A percentile compares a stretch with the other conserved stretches of the same genome.
These are phyloP conservation scores for Spea bombifrons DNA, from an alignment of 2,113 vertebrate species.

Conservation along the genomic window DNA sequence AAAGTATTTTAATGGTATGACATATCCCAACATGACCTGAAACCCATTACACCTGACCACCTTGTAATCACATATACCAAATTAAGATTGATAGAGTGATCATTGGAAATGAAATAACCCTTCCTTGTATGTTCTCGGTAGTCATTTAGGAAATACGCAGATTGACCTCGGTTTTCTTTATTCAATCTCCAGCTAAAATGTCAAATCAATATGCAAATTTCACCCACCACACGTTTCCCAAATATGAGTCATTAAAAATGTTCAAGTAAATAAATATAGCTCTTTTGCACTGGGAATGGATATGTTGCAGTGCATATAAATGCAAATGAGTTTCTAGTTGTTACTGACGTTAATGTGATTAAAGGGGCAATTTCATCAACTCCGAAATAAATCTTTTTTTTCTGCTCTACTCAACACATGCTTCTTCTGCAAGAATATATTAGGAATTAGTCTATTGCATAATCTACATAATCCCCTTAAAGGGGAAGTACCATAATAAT, in stretches of 20 bases:
- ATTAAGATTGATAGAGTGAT: constrained; percentile 65
- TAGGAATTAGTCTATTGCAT: neutral
- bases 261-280: constrained; percentile 58
- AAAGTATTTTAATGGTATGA: constrained; percentile 23
- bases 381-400: constrained; percentile 42
- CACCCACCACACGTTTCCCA: constrained; percentile 53
- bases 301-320: neutral
- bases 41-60: constrained; percentile 58
- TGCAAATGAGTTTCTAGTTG: constrained; percentile 44
- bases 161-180: constrained; percentile 74
- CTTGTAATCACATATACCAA: constrained; percentile 59
- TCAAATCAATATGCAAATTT: constrained; percentile 69
- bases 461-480: neutral
- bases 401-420: constrained; percentile 35
- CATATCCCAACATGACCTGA: constrained; percentile 47
- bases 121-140: constrained; percentile 65
- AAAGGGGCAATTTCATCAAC: constrained; percentile 48
- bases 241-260: constrained; percentile 62
- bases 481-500: neutral
- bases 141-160: constrained; percentile 72
- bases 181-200: constrained; percentile 70
- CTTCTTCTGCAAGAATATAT: constrained; percentile 1
- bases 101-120: constrained; percentile 69
- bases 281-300: constrained; percentile 39
- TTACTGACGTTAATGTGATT: constrained; percentile 50